A percentile compares a stretch with the other conserved stretches of the same genome.
These are phyloP conservation scores for Geotrupes spiniger DNA, from an alignment of 2,888 invertebrate species.

Conservation along the genomic window DNA sequence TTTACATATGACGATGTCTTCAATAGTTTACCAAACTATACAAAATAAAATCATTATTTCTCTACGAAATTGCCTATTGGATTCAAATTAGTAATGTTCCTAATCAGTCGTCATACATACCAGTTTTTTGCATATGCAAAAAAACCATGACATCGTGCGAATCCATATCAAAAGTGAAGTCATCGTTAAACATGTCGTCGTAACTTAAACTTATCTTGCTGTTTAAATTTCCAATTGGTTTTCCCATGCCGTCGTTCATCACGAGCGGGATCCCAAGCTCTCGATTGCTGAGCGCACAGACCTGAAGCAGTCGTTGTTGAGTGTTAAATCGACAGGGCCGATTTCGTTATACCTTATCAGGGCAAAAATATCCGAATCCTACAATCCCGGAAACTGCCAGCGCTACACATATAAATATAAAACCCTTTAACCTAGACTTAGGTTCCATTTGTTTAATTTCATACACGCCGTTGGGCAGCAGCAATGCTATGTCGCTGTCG, in stretches of 20 bases:
- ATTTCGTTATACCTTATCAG: conserved; percentile 68
- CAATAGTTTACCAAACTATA: too few relatives aligned
- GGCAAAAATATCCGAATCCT: conserved; percentile 87
- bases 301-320: conserved; percentile 48
- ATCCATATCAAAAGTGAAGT: conserved; percentile 85
- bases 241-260: conserved; percentile 54
- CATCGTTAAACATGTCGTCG: conserved; percentile 82
- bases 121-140: conserved; percentile 98
- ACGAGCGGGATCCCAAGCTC: conserved; percentile 43
- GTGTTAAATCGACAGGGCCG: not conserved
- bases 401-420: conserved; percentile 77
- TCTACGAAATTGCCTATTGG: conserved; percentile 1
- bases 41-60: too few relatives aligned
- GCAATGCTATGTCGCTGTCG: conserved; percentile 77
- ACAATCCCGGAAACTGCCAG: conserved; percentile 83
- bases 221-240: conserved; percentile 43
- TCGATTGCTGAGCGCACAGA: conserved; percentile 66
- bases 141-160: conserved; percentile 97
- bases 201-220: conserved; percentile 73
- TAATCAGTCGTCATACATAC: conserved; percentile 39
- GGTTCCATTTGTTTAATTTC: conserved; percentile 86
- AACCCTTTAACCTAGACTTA: conserved; percentile 71
- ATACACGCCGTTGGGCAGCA: conserved; percentile 74
- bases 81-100: conserved; percentile 1
- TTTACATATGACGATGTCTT: too few relatives aligned